Percentiles rank a stretch among this genome's conserved stretches.
Evolutionary conservation across 2,113 vertebrate genomes (phyloP).

Genomic region (Garra rufa): DNA sequence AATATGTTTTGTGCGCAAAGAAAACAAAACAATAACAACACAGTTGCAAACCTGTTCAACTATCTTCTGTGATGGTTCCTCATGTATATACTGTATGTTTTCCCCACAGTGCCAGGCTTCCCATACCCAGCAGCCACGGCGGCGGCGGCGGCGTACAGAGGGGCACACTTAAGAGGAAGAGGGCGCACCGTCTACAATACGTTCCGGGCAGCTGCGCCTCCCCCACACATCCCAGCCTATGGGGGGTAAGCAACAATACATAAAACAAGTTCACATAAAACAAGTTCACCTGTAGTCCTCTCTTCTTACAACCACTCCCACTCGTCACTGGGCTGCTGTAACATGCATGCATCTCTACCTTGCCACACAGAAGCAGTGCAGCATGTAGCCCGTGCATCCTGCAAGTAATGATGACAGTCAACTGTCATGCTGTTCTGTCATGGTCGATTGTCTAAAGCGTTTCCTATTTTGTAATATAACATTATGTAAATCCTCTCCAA

Average conservation of each 20-base stretch:
- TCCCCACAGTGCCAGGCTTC: slow-evolving; percentile 88
- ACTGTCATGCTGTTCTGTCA: slow-evolving; percentile 80
- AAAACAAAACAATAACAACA: no score
- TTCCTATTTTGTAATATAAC: slow-evolving; percentile 73
- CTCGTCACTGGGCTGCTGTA: slow-evolving; percentile 8
- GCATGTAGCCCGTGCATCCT: slow-evolving; percentile 77
- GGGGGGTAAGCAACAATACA: slow-evolving; percentile 86
- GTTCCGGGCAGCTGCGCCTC: slow-evolving; percentile 90
- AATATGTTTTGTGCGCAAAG: no score
- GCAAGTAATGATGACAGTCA: slow-evolving; percentile 80
- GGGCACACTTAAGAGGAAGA: slow-evolving; percentile 90
- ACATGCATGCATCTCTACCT: slow-evolving; percentile 72
- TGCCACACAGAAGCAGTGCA: slow-evolving; percentile 58
- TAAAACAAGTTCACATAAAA: no score
- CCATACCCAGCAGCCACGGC: slow-evolving; percentile 92
- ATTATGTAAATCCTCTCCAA: slow-evolving; percentile 80
- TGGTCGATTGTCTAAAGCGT: slow-evolving; percentile 79
- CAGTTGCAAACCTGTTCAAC: background rate
- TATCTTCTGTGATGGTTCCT: background rate
- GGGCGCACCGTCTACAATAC: slow-evolving; percentile 95
- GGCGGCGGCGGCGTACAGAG: slow-evolving; percentile 90
- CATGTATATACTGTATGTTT: slow-evolving; percentile 3
- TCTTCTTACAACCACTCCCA: background rate
- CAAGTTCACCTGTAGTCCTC: slow-evolving; percentile 3
- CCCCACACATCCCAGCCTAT: slow-evolving; percentile 92